Base-by-base conservation (phyloP, 1,140 invertebrate genomes). In the Nasonia giraulti region DNA sequence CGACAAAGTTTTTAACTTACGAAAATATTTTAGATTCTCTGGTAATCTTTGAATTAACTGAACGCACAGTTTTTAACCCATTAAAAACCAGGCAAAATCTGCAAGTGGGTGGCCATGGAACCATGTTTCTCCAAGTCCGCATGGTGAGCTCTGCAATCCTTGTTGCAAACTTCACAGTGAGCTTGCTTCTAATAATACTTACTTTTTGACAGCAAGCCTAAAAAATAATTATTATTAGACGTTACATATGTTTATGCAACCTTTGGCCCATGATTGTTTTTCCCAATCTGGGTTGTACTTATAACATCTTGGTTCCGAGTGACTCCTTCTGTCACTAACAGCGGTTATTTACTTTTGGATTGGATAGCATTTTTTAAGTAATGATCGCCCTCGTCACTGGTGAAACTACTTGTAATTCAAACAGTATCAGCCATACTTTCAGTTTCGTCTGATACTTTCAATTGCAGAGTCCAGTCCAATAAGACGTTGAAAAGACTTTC, bases 81-180 rank as follows among this genome's bases (percentile, higher is more conserved):
- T n/a, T n/a, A n/a, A n/a, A n/a, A n/a, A n/a, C n/a, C n/a, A n/a
- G n/a, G n/a, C n/a, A n/a, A n/a, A n/a, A n/a, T n/a, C n/a, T 69
- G 23, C 1, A 68, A 62, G 69, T 83, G 74, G 6, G 10, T 44
- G 33, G n/a, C 11, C 17, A 55, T 83, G n/a, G 76, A 17, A 2
- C n/a, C 2, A 37, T 83, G 74, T 17, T 40, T 68, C 40, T 77
- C 2, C 23, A 83, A n/a, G 68, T 83, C 82, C 6, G 14, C 23
- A 74, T 0, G 10, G 11, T 77, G 82, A n/a, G 74, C 82, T 68
- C 82, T 37, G 11, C 37, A 83, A 44, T 62, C 23, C 66, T 77
- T 83, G 7, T 27, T 40, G 27, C 82, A 83, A 20, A 83, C 17
- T n/a, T 68, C 76, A 14, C 82, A 83, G 12, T 83, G 44, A 27